Evolutionary conservation across 1,140 invertebrate genomes (phyloP), one percentile per base, ranked within the genome.

Genomic region (Aphaenogaster ashmeadi): DNA sequence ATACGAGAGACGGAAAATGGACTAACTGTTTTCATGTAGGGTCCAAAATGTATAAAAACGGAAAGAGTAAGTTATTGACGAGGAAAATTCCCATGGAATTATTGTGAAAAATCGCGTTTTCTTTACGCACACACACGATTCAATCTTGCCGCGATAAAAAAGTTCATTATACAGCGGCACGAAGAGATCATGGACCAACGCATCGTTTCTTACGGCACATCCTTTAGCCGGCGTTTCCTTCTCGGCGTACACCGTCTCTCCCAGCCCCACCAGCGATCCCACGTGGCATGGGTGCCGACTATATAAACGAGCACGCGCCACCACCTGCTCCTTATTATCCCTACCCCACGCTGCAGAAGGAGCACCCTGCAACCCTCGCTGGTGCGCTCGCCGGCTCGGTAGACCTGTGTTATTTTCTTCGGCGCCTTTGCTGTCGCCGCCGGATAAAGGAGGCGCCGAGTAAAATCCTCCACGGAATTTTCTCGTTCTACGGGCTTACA

Each of bases 291-390:
- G 80, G 52, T 86, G 79, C 84, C 89, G 90, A 83, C 64, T 91
- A 62, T 89, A 91, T 85, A 87, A 91, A 91, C 90, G 90, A 91
- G 90, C 90, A 91, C 90, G 90, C 90, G 90, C 90, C 90, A 91
- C 90, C 90, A 91, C 90, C 90, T 91, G 90, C 90, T 91, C 86
- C 90, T 91, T 91, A 91, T 91, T 91, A 91, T 91, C 90, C 90
- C 90, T 90, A 91, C 90, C 71, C 64, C 18, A 8, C 18, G 38
- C n/a, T 78, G 78, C 77, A 60, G 60, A 88, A 90, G 77, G 77
- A 62, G 84, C 83, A 87, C 87, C 89, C 87, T 67, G 62, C 86
- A 79, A 87, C 78, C 89, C 89, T 84, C 84, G 47, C 67, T 8
- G 27, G 41, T 75, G 54, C 67, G 67, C 67, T 13, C 69, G 80